These are phyloP conservation scores for Drosophila arizonae DNA, from an alignment of 1,140 invertebrate species.

Conservation along the genomic window DNA sequence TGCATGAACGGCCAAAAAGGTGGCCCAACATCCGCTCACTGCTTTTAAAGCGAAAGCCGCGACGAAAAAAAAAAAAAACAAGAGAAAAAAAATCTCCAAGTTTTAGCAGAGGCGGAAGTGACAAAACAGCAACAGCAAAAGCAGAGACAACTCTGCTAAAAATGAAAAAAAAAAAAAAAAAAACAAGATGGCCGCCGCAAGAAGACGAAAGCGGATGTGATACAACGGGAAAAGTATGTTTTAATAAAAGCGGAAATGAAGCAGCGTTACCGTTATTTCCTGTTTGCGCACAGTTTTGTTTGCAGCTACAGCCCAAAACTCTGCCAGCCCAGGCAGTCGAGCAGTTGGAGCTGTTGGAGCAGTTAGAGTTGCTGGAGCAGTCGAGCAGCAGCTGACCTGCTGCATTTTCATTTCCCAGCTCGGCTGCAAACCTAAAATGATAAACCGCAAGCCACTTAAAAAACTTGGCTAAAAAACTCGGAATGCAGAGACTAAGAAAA, in stretches of 20 bases:
- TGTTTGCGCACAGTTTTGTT: conserved; percentile 76
- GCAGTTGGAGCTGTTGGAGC: not conserved
- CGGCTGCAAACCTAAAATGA: conserved; percentile 52
- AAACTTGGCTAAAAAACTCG: conserved; percentile 42
- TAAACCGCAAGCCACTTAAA: conserved; percentile 78
- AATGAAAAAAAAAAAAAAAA: not conserved
- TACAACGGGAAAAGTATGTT: conserved; percentile 79
- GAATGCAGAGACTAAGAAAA: not conserved
- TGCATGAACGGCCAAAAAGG: conserved; percentile 59
- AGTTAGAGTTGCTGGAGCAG: not conserved
- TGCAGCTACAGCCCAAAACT: conserved; percentile 36
- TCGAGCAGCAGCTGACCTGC: conserved; percentile 31
- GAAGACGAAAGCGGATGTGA: conserved; percentile 62
- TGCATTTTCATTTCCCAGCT: conserved; percentile 55
- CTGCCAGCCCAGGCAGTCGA: not conserved
- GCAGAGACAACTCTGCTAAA: conserved; percentile 20
- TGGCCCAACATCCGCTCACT: conserved; percentile 68
- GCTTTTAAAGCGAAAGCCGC: conserved; percentile 66
- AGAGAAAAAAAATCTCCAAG: conserved; percentile 43
- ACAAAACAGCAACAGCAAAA: conserved; percentile 58
- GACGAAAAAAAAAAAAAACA: conserved; percentile 16
- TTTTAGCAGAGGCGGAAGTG: conserved; percentile 68
- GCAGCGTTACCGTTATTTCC: conserved; percentile 80
- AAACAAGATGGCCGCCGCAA: conserved; percentile 37
- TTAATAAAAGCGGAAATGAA: conserved; percentile 82